phyloP scores from a whole-genome alignment of 2,797 vertebrate genomes.

The Brachymystax lenok region DNA sequence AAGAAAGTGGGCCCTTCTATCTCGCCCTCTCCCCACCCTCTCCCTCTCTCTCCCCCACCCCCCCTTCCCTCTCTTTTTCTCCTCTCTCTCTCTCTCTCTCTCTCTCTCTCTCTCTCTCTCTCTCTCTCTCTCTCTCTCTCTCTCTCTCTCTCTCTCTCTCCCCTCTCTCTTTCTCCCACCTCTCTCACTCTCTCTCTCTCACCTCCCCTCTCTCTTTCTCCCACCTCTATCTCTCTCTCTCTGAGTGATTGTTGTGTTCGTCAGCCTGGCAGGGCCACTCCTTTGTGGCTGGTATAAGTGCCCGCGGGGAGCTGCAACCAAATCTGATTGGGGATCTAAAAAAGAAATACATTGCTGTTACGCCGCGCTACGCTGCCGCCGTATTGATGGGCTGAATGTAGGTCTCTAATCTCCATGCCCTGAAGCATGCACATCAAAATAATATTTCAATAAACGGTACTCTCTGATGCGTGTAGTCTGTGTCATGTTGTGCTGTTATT shows the following conservation, averaged over 20 bases:
- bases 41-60: too few species aligned
- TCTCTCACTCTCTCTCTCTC: neutral
- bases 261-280: constrained; percentile 68
- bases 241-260: constrained; percentile 72
- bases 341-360: constrained; percentile 42
- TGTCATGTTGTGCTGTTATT: constrained; percentile 44
- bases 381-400: constrained; percentile 67
- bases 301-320: constrained; percentile 73
- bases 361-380: constrained; percentile 16
- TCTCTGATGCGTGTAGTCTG: constrained; percentile 68
- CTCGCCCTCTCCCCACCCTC: rapidly evolving
- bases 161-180: too few species aligned
- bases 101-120: too few species aligned
- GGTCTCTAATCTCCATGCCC: constrained; percentile 67
- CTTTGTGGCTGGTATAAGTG: constrained; percentile 73
- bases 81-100: too few species aligned
- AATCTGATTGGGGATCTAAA: constrained; percentile 77
- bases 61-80: too few species aligned
- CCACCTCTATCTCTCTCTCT: constrained; percentile 27
- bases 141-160: too few species aligned
- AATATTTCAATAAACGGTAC: constrained; percentile 63
- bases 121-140: too few species aligned
- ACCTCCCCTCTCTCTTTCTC: neutral
- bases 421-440: constrained; percentile 65
- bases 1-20: neutral